Evolutionary conservation across 1,140 invertebrate species (phyloP).

Genomic region (Trinorchestia longiramus): DNA sequence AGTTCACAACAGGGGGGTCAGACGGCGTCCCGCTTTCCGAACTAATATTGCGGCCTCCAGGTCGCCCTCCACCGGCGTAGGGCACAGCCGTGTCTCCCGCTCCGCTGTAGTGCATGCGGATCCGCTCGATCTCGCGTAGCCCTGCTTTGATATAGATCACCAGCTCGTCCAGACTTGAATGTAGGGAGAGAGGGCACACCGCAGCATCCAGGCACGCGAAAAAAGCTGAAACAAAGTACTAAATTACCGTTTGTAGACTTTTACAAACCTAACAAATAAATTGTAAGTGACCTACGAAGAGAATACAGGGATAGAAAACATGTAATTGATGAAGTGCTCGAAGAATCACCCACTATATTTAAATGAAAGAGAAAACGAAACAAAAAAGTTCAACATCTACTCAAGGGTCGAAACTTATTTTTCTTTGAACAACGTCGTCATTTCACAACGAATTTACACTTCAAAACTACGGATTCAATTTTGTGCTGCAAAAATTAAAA

Average conservation of each 20-base stretch:
- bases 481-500: too few relatives aligned
- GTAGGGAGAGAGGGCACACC: background rate
- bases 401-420: too few relatives aligned
- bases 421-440: too few relatives aligned
- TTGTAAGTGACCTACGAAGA: background rate
- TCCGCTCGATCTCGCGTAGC: background rate
- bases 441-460: too few relatives aligned
- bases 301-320: background rate
- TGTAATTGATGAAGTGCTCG: too few relatives aligned
- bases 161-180: conserved; percentile 4
- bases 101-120: background rate
- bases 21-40: background rate
- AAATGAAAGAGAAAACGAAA: too few relatives aligned
- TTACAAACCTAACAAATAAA: background rate
- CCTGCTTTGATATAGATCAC: conserved; percentile 19
- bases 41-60: background rate
- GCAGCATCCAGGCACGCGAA: conserved; percentile 36
- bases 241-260: background rate
- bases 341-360: too few relatives aligned
- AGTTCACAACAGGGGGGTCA: background rate
- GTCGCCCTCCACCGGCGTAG: background rate
- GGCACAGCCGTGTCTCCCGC: background rate
- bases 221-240: background rate
- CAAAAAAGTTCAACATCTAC: too few relatives aligned
- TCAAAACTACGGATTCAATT: too few relatives aligned